Base-by-base conservation (phyloP, 2,888 invertebrate genomes). In the Monopis laevigella region DNA sequence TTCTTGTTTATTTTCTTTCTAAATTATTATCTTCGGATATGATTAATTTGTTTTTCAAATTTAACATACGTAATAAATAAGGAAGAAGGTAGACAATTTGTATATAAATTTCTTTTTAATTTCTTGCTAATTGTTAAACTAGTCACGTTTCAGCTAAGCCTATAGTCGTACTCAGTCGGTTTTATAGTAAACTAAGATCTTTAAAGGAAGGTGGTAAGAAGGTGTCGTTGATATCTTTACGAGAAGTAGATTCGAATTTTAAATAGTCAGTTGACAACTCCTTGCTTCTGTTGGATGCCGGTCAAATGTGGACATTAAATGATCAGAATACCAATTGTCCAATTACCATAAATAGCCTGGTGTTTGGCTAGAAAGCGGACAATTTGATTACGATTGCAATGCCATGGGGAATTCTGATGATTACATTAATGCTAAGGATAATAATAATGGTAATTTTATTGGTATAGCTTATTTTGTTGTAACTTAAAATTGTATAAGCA, bases 281-380 rank as follows among this genome's bases (percentile, higher is more conserved):
- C 12, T 29, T 24, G 24, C 24, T 7, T 24, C 8, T 2, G 32
- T 32, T 16, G 32, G 32, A 32, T 13, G 32, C 32, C 72, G 77
- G 77, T 74, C 80, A 78, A 75, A 77, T 73, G 78, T 77, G 73
- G 71, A 72, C 75, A 71, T 57, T 56, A 62, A 58, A 29, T 61
- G 60, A 58, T 57, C 55, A 52, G 80, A 75, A 80, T 80, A 75
- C 60, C 72, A 78, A 80, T 77, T 67, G 68, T 65, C 50, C 50
- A 56, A 80, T 80, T 80, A 68, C 60, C 80, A 80, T 80, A 78
- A 71, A 73, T 68, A 67, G 69, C 75, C 74, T 68, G 72, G 74
- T 78, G 77, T 74, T 42, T 75, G 70, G 68, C 63, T 77, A 77
- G 80, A 78, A 80, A 80, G 78, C 77, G 77, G 78, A 75, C 73